Evolutionary conservation across 2,888 invertebrate genomes (phyloP).

Genomic region (Strigamia crassipes): DNA sequence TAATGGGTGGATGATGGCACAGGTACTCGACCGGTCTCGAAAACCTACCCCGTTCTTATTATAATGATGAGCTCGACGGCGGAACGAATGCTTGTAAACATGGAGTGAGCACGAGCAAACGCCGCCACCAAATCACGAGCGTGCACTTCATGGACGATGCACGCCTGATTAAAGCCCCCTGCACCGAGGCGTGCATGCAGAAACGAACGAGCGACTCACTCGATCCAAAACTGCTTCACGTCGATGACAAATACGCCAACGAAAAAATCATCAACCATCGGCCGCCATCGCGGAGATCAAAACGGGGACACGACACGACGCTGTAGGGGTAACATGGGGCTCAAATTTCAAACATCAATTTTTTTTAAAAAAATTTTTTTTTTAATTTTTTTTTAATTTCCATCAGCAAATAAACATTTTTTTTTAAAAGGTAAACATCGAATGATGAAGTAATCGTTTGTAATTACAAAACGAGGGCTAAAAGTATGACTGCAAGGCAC

Average conservation of each 20-base stretch:
- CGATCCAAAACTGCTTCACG: not conserved
- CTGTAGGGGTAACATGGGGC: too few relatives aligned
- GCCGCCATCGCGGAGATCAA: not conserved
- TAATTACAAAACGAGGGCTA: too few relatives aligned
- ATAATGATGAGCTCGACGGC: slow-evolving; percentile 27
- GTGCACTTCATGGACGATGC: slow-evolving; percentile 44
- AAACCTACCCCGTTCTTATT: not conserved
- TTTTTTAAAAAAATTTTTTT: too few relatives aligned
- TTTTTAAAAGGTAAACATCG: too few relatives aligned
- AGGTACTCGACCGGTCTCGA: not conserved
- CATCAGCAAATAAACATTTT: too few relatives aligned
- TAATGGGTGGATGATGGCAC: not conserved
- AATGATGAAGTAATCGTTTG: too few relatives aligned
- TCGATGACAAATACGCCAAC: not conserved
- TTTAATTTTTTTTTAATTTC: too few relatives aligned
- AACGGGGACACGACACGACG: not conserved
- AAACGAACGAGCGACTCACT: slow-evolving; percentile 28
- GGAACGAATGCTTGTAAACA: slow-evolving; percentile 47
- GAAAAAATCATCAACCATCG: not conserved
- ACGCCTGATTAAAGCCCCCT: slow-evolving; percentile 46
- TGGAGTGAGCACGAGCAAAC: not conserved
- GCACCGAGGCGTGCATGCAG: not conserved
- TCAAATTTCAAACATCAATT: too few relatives aligned
- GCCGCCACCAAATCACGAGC: slow-evolving; percentile 33
- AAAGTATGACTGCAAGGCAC: too few relatives aligned